Evolutionary conservation across 2,113 vertebrate genomes (phyloP).

Genomic region (Perca schrenkii): DNA sequence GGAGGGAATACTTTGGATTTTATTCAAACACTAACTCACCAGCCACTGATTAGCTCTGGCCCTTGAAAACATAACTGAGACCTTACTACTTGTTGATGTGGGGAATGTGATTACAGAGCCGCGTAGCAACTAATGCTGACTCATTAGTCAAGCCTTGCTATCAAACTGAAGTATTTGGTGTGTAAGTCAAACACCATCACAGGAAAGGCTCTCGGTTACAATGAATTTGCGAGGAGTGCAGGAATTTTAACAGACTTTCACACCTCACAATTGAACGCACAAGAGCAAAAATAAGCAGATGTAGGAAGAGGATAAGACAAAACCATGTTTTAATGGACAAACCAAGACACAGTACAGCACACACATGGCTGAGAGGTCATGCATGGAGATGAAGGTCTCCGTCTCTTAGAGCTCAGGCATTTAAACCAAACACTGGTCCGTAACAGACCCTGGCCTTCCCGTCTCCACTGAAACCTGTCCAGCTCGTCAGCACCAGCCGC

Average conservation of each 20-base stretch:
- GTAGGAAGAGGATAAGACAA: neutral
- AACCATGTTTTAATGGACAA: neutral
- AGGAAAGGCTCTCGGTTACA: conserved; percentile 4
- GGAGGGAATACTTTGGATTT: conserved; percentile 3
- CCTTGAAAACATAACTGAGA: conserved; percentile 25
- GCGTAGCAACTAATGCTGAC: neutral
- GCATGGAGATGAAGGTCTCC: neutral
- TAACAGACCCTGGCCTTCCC: conserved; percentile 1
- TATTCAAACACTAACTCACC: neutral
- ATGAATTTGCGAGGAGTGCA: neutral
- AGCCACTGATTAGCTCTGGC: neutral
- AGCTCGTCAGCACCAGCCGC: conserved; percentile 42
- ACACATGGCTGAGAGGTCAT: neutral
- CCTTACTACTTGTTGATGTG: neutral
- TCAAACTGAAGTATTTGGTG: conserved; percentile 42
- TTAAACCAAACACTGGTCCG: conserved; percentile 1
- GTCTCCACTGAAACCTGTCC: conserved; percentile 10
- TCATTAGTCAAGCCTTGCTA: conserved; percentile 36
- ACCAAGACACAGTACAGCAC: neutral
- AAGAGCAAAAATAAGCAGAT: neutral
- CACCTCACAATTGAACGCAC: neutral
- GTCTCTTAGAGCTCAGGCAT: conserved; percentile 11
- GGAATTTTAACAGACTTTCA: conserved; percentile 3
- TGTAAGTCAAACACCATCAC: conserved; percentile 13
- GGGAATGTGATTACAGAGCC: conserved; percentile 16